Percentiles rank a stretch among this genome's conserved stretches.
These are phyloP conservation scores for Lysandra coridon DNA, from an alignment of 2,888 invertebrate species.

Conservation along the genomic window DNA sequence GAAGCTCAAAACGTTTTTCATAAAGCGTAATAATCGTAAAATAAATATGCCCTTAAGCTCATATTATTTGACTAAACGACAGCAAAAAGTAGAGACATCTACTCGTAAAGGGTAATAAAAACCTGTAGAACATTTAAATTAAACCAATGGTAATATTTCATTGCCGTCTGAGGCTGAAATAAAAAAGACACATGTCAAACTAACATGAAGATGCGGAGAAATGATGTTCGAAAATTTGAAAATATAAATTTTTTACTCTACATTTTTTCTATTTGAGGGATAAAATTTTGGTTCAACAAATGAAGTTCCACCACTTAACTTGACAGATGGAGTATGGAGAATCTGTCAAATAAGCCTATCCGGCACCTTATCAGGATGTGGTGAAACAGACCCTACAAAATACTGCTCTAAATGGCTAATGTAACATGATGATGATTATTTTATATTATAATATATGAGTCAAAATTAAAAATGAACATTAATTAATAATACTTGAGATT, in stretches of 20 bases:
- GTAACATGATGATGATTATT: too few species aligned
- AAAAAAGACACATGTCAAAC: conserved; percentile 35
- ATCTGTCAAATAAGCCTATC: too few species aligned
- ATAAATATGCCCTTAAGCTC: conserved; percentile 26
- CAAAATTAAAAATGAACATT: too few species aligned
- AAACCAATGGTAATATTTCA: conserved; percentile 32
- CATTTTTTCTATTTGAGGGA: not conserved
- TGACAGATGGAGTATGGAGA: too few species aligned
- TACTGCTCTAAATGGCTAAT: too few species aligned
- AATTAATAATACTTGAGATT: too few species aligned
- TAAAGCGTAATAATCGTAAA: conserved; percentile 13
- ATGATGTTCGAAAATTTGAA: conserved; percentile 39
- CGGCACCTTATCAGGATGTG: too few species aligned
- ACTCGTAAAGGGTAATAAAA: conserved; percentile 26
- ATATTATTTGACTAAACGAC: conserved; percentile 7
- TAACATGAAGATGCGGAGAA: conserved; percentile 40
- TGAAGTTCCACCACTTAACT: too few species aligned
- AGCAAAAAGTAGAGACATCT: conserved; percentile 16
- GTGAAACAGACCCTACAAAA: too few species aligned
- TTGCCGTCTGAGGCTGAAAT: conserved; percentile 8
- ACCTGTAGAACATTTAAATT: conserved; percentile 27
- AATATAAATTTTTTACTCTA: conserved; percentile 23
- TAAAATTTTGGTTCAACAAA: not conserved
- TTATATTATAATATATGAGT: too few species aligned
- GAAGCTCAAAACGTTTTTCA: not conserved